Percentiles rank a stretch among this genome's conserved stretches.
phyloP scores from a whole-genome alignment of 1,140 invertebrate genomes.

The Lithobius niger region DNA sequence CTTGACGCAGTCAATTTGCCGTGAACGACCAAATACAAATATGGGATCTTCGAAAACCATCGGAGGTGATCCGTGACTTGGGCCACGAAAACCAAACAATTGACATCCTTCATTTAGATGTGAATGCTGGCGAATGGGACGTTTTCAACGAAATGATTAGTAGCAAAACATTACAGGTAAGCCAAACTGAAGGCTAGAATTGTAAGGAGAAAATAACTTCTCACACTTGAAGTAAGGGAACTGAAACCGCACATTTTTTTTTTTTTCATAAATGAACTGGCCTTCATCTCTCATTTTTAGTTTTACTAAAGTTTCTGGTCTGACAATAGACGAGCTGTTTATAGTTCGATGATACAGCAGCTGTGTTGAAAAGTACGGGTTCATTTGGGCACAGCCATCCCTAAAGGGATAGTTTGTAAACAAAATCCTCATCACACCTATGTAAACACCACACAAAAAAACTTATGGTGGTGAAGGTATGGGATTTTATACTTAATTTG shows the following conservation, averaged over 20 bases:
- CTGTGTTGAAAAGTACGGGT: neutral
- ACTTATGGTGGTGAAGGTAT: no score
- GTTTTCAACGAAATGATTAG: neutral
- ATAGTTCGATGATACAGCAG: neutral
- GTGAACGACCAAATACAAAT: neutral
- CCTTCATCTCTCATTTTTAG: neutral
- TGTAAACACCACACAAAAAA: no score
- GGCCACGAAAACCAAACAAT: neutral
- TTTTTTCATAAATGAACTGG: no score
- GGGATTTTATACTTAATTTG: no score
- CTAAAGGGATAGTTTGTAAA: no score
- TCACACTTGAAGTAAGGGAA: neutral
- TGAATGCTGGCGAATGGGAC: conserved; percentile 9
- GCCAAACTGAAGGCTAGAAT: neutral
- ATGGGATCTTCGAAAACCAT: neutral
- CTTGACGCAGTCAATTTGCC: neutral
- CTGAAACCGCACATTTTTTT: neutral
- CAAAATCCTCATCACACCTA: no score
- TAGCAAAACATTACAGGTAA: neutral
- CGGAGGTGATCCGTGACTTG: neutral
- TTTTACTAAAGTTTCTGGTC: no score
- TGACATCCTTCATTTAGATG: neutral
- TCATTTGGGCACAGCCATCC: no score
- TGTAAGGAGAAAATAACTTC: neutral
- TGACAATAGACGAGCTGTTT: neutral